phyloP scores from a whole-genome alignment of 2,888 invertebrate genomes.

The Barypeithes pellucidus region DNA sequence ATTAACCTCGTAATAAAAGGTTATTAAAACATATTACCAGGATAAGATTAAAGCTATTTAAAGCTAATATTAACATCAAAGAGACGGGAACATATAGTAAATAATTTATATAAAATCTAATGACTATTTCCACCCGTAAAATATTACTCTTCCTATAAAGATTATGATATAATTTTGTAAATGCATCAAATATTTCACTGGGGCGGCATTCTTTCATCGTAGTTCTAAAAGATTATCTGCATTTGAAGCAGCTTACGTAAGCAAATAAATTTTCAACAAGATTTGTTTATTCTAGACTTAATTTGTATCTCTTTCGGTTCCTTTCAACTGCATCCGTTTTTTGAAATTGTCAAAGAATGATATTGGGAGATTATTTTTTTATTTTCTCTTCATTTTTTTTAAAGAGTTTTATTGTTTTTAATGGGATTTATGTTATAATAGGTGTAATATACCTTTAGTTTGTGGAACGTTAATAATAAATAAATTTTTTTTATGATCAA shows the following conservation, averaged over 20 bases:
- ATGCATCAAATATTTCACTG: slow-evolving; percentile 34
- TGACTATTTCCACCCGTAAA: background rate
- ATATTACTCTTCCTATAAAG: slow-evolving; percentile 11
- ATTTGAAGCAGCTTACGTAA: slow-evolving; percentile 24
- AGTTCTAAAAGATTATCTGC: slow-evolving; percentile 35
- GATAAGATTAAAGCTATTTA: too few relatives aligned
- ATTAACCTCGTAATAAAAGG: too few relatives aligned
- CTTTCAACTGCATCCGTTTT: slow-evolving; percentile 38
- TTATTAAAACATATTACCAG: too few relatives aligned
- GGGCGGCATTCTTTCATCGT: slow-evolving; percentile 42
- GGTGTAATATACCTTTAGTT: too few relatives aligned
- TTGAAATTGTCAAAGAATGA: slow-evolving; percentile 36
- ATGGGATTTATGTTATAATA: background rate
- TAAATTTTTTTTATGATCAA: too few relatives aligned
- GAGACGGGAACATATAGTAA: too few relatives aligned
- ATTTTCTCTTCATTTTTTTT: slow-evolving; percentile 32
- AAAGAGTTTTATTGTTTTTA: slow-evolving; percentile 2
- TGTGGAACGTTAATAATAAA: too few relatives aligned
- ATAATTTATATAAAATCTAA: too few relatives aligned
- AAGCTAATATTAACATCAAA: too few relatives aligned
- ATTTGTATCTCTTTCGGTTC: slow-evolving; percentile 41
- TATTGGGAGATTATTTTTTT: slow-evolving; percentile 25
- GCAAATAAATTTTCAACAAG: slow-evolving; percentile 41
- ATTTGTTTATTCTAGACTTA: slow-evolving; percentile 41
- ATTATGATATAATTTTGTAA: slow-evolving; percentile 15